phyloP scores from a whole-genome alignment of 1,140 invertebrate genomes.

The Bombus superbus region DNA sequence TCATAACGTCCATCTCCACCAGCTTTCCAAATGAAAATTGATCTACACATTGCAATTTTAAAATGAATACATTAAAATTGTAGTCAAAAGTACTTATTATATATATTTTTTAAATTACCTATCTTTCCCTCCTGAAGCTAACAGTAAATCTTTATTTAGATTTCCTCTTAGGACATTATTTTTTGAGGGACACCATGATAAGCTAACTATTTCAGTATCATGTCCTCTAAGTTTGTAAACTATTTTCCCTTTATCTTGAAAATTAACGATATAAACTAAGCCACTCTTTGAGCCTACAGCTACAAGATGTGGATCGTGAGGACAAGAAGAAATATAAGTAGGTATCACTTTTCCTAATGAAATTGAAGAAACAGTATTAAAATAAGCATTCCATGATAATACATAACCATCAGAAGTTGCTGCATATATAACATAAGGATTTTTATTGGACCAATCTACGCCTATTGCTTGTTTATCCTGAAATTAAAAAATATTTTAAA shows the following conservation, averaged over 20 bases:
- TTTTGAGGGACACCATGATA: constrained; percentile 89
- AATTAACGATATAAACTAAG: constrained; percentile 85
- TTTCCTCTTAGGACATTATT: constrained; percentile 80
- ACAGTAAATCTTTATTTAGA: constrained; percentile 78
- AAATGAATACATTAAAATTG: not conserved
- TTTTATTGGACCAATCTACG: constrained; percentile 84
- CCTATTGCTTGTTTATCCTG: constrained; percentile 80
- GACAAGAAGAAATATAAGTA: constrained; percentile 85
- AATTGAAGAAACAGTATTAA: constrained; percentile 81
- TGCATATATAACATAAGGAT: constrained; percentile 80
- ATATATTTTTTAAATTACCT: constrained; percentile 66
- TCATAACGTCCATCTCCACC: constrained; percentile 83
- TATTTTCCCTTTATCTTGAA: constrained; percentile 84
- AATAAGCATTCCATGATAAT: constrained; percentile 86
- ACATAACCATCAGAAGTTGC: constrained; percentile 85
- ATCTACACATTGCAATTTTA: constrained; percentile 57
- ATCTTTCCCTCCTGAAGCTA: constrained; percentile 84
- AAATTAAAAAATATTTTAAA: constrained; percentile 19
- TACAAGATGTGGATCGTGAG: constrained; percentile 84
- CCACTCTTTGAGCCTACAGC: constrained; percentile 88
- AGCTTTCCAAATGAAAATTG: constrained; percentile 84
- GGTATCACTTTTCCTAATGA: constrained; percentile 82
- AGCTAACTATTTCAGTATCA: constrained; percentile 87
- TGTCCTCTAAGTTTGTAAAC: constrained; percentile 88
- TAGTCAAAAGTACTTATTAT: constrained; percentile 7